phyloP scores from a whole-genome alignment of 2,888 invertebrate species.

The Ophion obscuratus region DNA sequence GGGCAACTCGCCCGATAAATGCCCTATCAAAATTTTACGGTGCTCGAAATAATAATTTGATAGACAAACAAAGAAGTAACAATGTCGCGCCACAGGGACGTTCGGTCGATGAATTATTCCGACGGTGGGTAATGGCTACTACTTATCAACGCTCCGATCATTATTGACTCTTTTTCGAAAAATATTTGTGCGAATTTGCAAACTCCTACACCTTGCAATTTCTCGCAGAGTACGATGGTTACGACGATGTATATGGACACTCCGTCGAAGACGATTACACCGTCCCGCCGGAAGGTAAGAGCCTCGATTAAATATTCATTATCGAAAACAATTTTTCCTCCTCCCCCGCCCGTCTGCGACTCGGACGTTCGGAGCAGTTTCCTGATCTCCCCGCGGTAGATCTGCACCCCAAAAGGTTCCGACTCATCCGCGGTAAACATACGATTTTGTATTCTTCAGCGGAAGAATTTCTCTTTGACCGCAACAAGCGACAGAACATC shows the following conservation, averaged over 20 bases:
- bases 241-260: conserved; percentile 96
- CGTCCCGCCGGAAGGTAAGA: conserved; percentile 93
- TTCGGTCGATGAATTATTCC: conserved; percentile 93
- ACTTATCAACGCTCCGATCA: neutral
- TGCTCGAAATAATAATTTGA: neutral
- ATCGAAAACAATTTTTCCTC: neutral
- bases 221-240: conserved; percentile 92
- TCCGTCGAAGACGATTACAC: conserved; percentile 97
- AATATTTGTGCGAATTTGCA: neutral
- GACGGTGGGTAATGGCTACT: conserved; percentile 86
- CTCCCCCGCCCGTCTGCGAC: neutral
- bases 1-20: conserved; percentile 1
- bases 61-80: conserved; percentile 8
- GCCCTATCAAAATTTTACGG: neutral
- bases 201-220: neutral
- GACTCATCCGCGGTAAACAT: neutral
- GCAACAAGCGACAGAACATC: conserved; percentile 90
- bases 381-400: neutral
- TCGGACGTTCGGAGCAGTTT: neutral
- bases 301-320: neutral
- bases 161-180: conserved; percentile 38
- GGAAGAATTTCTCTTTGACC: conserved; percentile 93
- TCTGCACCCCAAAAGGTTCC: neutral
- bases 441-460: conserved; percentile 77
- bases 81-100: conserved; percentile 95